Percentiles rank a stretch among this genome's conserved stretches.
phyloP scores from a whole-genome alignment of 2,113 vertebrate genomes.

The Channa maculata region DNA sequence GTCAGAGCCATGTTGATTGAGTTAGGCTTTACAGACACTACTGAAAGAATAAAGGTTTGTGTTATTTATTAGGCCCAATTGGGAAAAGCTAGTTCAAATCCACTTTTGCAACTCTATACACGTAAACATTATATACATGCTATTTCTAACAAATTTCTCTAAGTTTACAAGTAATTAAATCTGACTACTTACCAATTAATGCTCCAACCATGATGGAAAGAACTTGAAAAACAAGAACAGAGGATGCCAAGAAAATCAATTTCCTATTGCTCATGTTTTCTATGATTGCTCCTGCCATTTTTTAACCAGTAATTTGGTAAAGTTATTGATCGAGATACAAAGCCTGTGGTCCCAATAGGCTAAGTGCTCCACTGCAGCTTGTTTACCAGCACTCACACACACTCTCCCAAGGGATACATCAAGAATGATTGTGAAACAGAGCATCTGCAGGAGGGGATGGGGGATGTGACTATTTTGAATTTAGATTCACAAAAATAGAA shows the following conservation, averaged over 20 bases:
- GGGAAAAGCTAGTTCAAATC: background rate
- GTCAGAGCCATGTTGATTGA: background rate
- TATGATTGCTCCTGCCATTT: slow-evolving; percentile 54
- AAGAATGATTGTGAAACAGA: background rate
- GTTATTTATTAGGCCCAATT: too few species aligned
- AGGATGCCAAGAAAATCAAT: slow-evolving; percentile 22
- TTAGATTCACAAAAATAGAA: background rate
- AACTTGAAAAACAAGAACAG: slow-evolving; percentile 44
- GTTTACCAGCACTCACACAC: slow-evolving; percentile 21
- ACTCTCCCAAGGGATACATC: background rate
- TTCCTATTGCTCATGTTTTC: slow-evolving; percentile 62
- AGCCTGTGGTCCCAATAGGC: background rate
- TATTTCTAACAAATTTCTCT: background rate
- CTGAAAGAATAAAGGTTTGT: too few species aligned
- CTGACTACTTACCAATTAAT: slow-evolving; percentile 47
- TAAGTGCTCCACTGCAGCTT: slow-evolving; percentile 11
- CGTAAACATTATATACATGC: background rate
- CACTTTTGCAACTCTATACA: background rate
- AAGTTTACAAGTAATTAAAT: background rate
- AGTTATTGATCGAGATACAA: background rate
- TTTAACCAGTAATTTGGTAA: background rate
- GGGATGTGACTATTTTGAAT: background rate
- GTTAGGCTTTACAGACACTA: too few species aligned
- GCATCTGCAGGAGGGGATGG: background rate
- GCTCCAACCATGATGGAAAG: slow-evolving; percentile 46